A percentile compares a stretch with the other conserved stretches of the same genome.
Evolutionary conservation across 2,113 vertebrate species (phyloP).

Genomic region (Cebus imitator): DNA sequence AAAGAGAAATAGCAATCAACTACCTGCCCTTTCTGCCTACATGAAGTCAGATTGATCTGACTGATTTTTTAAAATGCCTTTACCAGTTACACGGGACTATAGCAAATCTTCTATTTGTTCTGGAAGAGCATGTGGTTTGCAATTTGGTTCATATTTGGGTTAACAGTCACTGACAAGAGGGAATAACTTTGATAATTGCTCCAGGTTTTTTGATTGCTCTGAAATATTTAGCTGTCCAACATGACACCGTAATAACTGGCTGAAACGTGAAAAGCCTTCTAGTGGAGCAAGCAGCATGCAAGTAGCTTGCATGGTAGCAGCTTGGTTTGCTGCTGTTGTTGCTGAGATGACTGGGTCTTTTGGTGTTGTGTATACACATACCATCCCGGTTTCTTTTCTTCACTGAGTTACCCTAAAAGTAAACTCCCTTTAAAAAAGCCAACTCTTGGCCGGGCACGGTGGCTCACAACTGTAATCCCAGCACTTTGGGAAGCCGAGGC

Average conservation of each 20-base stretch:
- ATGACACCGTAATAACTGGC: neutral
- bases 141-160: constrained; percentile 26
- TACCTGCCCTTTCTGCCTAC: neutral
- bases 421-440: no score
- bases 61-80: neutral
- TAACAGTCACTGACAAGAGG: constrained; percentile 33
- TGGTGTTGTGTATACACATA: neutral
- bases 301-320: neutral
- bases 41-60: constrained; percentile 3
- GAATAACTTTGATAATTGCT: constrained; percentile 36
- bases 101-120: constrained; percentile 26
- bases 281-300: neutral
- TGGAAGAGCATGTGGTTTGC: neutral
- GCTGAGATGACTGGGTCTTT: neutral
- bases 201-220: neutral
- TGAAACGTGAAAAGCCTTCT: constrained; percentile 10
- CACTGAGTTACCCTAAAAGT: neutral
- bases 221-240: constrained; percentile 25
- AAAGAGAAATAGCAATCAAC: neutral
- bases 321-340: constrained; percentile 11
- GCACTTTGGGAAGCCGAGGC: no score
- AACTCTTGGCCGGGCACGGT: no score
- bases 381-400: neutral
- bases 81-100: neutral
- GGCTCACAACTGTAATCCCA: no score